Base-by-base conservation (phyloP, 1,140 invertebrate species). In the Heliothis virescens region DNA sequence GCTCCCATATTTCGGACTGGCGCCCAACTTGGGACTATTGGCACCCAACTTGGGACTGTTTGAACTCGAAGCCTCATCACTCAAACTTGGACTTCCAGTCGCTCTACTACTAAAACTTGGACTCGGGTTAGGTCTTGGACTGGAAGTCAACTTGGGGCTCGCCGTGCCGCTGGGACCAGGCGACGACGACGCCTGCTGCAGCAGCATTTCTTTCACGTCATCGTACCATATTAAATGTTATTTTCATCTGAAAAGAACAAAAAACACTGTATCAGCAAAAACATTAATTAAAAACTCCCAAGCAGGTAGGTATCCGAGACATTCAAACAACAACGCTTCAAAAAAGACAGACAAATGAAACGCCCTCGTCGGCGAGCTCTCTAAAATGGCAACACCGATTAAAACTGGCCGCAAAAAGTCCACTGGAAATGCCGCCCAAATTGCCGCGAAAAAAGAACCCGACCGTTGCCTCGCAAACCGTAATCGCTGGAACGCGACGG, bases 121-220 rank as follows among this genome's bases (percentile, higher is more conserved):
- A 26, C 89, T 92, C 3, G 84, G 83, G 57, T 87, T 90, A 3
- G 89, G 89, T 11, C 89, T 75, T 0, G 89, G 87, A 71, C 88
- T 92, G 15, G 85, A 85, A 57, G 81, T 59, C 60, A 89, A 86
- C 65, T 93, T 93, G 47, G 92, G 92, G 85, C 91, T 93, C 85
- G 92, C 90, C 85, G 91, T 89, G 89, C 92, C 90, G 88, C 92
- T 93, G 85, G 91, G 89, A 87, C 91, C 92, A 86, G 92, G 90
- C 87, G 90, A 90, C 83, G 89, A 85, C 63, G 90, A 89, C 82
- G 90, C 90, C 90, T 93, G 94, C 91, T 93, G 91, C 89, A 94
- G 90, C 89, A 94, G 89, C 93, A 95, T 95, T 81, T 89, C 91
- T 90, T 86, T 88, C 86, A 92, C 89, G 85, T 94, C 92, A 90